Base-by-base conservation (phyloP, 2,113 vertebrate genomes). In the Patagioenas fasciata region DNA sequence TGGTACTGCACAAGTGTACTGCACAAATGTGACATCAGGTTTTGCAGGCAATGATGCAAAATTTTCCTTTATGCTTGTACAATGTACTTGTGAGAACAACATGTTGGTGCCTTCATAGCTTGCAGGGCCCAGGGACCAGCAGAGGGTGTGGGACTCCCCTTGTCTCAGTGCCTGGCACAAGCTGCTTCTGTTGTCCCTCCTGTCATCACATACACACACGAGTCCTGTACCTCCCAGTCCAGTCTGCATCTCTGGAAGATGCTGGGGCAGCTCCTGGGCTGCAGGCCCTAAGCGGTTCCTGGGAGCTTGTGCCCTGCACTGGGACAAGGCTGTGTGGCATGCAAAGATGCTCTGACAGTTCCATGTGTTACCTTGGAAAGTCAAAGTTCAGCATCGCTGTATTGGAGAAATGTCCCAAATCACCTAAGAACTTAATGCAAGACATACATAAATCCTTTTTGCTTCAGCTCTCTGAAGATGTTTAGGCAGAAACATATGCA, bases 161-260 rank as follows among this genome's bases (percentile, higher is more conserved):
- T 7, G 1, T 5, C 10, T 36, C 4, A 4, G 15, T 32, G 57
- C 62, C 54, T 18, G 24, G 25, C 20, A 34, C 57, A 82, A 54
- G 19, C 29, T 61, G 56, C 23, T 80, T 7, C 38, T 57, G 4
- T 54, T 86, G 72, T 84, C 23, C 53, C 34, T 75, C 29, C 74
- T 91, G 65, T 71, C 26, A 24, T 32, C 61, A 3, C 2, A 15
- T 5, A 23, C 29, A 20, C 47, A 48, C 24, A 21, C 0, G 1
- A 47, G 19, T 47, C 32, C 26, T n/a, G 11, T 8, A 28, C 17
- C 42, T 86, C 32, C 29, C 38, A 26, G 31, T 51, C 53, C 48
- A 34, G 4, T 32, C n/a, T 78, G 12, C n/a, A 34, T 60, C 69
- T 77, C 31, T 13, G 5, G 25, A 85, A 85, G 25, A 31, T 64